Conservation (phyloP, 1,140 invertebrate genomes). For the Sipha flava region DNA sequence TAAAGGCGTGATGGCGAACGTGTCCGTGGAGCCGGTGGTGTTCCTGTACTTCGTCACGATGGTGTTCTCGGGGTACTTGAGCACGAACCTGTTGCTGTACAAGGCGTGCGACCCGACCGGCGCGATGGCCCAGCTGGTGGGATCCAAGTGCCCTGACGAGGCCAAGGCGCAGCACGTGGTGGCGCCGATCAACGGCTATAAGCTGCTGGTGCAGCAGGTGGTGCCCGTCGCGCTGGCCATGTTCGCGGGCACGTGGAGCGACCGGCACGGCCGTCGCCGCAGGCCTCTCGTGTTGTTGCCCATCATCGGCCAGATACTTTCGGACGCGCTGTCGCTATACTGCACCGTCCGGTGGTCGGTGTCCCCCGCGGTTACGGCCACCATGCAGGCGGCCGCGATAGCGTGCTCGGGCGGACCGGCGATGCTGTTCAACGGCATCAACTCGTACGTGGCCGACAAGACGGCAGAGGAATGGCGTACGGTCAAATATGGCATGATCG, state of each 20-base stretch:
- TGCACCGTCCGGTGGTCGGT: conserved; percentile 2
- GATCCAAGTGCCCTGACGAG: conserved; percentile 27
- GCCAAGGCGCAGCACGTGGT: conserved; percentile 36
- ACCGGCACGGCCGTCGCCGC: conserved; percentile 39
- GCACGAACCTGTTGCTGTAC: conserved; percentile 33
- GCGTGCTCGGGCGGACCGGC: background rate
- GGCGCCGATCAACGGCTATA: conserved; percentile 38
- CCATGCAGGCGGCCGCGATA: background rate
- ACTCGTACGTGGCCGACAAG: conserved; percentile 11
- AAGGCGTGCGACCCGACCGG: conserved; percentile 34
- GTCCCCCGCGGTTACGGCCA: background rate
- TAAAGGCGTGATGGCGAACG: background rate
- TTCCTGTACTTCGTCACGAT: conserved; percentile 31
- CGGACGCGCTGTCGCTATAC: background rate
- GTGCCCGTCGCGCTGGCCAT: conserved; percentile 37
- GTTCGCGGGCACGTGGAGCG: conserved; percentile 39
- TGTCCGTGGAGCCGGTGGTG: conserved; percentile 34
- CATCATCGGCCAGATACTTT: conserved; percentile 34
- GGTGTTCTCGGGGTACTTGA: background rate
- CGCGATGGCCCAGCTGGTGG: background rate
- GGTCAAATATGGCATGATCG: background rate
- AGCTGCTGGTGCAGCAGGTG: conserved; percentile 33
- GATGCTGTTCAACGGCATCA: conserved; percentile 3
- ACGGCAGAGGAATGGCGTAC: conserved; percentile 6
- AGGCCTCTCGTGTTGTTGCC: conserved; percentile 46